Base-by-base conservation (phyloP, 2,888 invertebrate species). In the Eupithecia pulchellata region DNA sequence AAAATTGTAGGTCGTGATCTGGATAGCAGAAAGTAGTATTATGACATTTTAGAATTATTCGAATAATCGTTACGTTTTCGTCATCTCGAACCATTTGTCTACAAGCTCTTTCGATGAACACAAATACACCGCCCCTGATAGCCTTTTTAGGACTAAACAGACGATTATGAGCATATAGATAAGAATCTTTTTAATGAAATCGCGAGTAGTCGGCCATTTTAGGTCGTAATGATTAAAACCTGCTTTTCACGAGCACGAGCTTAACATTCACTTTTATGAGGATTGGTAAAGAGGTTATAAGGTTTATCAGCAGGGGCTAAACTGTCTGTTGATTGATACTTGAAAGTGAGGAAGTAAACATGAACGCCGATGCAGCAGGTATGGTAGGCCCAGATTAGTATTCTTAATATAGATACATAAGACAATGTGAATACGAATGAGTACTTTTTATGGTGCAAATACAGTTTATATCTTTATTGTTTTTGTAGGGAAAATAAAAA, bases 181-280 rank as follows among this genome's bases (percentile, higher is more conserved):
- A 88, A 86, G 81, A 84, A 92, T 93, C 92, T 84, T 86, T 89
- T 85, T 79, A 91, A 91, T 86, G 91, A 92, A 92, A 93, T 89
- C 86, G 91, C 87, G 91, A 91, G 91, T 90, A 85, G 84, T 81
- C 79, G 78, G 75, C 88, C 85, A 83, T 89, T 87, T 88, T 81
- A 66, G 84, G 86, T 69, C 72, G 78, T 80, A 78, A 82, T 79
- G 82, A 84, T 86, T 82, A 81, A 79, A 75, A 72, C 76, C 75
- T 75, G 77, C 69, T 73, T 72, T 73, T 75, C 70, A 74, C 77
- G 71, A 75, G 69, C 70, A 74, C 77, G 71, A 75, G 69, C 63
- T 52, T 39, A 61, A 71, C 73, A 66, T 73, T 75, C 74, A 60
- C 71, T 76, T 74, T 75, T 73, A 75, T 71, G 72, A 55, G 61